Evolutionary conservation across 2,888 invertebrate species (phyloP).

Genomic region (Cybosia mesomella): DNA sequence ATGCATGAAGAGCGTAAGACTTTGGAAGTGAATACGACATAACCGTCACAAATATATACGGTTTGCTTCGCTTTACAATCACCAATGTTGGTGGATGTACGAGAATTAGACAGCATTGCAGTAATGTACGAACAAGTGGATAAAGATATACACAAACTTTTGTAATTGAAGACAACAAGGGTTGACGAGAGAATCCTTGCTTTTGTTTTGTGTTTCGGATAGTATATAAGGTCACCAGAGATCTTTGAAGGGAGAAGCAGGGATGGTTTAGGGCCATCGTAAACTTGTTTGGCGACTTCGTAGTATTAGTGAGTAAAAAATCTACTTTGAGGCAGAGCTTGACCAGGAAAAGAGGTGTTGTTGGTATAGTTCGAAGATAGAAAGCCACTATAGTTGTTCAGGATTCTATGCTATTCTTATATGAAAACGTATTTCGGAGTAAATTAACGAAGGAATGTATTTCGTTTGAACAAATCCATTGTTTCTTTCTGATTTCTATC

Average conservation of each 20-base stretch:
- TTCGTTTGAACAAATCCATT: neutral
- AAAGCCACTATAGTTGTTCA: too few species aligned
- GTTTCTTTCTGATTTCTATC: neutral
- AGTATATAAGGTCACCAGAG: neutral
- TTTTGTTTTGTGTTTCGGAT: neutral
- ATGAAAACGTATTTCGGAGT: too few species aligned
- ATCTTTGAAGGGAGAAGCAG: neutral
- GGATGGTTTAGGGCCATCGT: neutral
- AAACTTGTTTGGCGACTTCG: neutral
- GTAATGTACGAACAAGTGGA: neutral
- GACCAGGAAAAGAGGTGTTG: neutral
- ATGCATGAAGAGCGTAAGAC: slow-evolving; percentile 3
- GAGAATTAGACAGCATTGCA: neutral
- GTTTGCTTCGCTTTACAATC: neutral
- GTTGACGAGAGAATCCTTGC: neutral
- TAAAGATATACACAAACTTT: neutral
- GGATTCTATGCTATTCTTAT: too few species aligned
- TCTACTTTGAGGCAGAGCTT: neutral
- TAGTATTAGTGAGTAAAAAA: neutral
- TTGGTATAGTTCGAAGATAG: neutral
- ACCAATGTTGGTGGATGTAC: neutral
- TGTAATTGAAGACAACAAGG: neutral
- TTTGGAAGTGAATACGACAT: neutral
- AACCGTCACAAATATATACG: neutral
- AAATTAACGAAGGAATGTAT: too few species aligned